phyloP scores from a whole-genome alignment of 2,888 invertebrate genomes.

The Teleiodes luculella region DNA sequence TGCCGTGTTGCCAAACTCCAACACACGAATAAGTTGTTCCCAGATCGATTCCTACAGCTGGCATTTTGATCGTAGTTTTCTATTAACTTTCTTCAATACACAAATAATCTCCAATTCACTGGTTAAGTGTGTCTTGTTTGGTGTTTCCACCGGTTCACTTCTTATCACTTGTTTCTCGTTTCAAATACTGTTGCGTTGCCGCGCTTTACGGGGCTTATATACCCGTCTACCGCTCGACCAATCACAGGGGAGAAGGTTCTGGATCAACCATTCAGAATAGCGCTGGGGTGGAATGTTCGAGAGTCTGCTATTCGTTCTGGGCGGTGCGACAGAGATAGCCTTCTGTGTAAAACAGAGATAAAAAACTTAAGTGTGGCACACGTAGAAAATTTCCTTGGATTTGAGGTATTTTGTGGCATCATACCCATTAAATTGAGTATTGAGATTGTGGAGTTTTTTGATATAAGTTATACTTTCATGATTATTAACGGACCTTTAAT shows the following conservation, averaged over 20 bases:
- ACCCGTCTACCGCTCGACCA: conserved; percentile 34
- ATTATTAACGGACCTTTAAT: too few species aligned
- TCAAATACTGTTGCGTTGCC: conserved; percentile 59
- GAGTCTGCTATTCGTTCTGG: conserved; percentile 27
- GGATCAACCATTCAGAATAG: conserved; percentile 43
- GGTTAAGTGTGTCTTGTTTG: conserved; percentile 19
- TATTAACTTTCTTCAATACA: conserved; percentile 8
- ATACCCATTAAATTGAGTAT: too few species aligned
- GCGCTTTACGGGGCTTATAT: conserved; percentile 47
- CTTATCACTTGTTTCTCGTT: conserved; percentile 42
- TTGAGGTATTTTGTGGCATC: background rate
- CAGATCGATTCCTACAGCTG: conserved; percentile 80
- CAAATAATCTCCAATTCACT: conserved; percentile 10
- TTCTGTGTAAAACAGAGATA: background rate
- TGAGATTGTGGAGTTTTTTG: too few species aligned
- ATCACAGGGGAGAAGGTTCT: conserved; percentile 49
- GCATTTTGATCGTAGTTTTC: conserved; percentile 41
- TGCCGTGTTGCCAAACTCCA: conserved; percentile 90
- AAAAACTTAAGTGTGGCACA: background rate
- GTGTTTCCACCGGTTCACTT: conserved; percentile 37
- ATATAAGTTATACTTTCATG: too few species aligned
- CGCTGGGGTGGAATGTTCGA: conserved; percentile 39
- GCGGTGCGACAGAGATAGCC: background rate
- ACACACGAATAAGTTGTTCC: conserved; percentile 94
- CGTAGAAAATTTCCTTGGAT: background rate